These are phyloP conservation scores for Gulo gulo DNA, from an alignment of 2,113 vertebrate species.

Conservation along the genomic window DNA sequence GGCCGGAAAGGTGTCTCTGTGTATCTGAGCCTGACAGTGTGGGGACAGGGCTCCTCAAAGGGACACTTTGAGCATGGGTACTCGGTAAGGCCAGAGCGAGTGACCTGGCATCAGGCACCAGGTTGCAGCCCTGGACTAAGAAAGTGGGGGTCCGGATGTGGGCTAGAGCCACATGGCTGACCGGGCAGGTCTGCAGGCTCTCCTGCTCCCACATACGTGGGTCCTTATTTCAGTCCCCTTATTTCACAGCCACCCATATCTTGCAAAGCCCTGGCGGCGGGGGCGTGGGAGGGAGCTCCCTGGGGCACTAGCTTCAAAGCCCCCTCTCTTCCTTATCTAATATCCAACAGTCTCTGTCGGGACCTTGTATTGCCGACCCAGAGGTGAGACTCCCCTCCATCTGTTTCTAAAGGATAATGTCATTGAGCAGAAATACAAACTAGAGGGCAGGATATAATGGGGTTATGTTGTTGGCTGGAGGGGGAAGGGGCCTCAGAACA, in stretches of 20 bases:
- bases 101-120: neutral
- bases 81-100: neutral
- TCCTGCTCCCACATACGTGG: fast-evolving
- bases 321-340: neutral
- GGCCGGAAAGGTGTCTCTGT: neutral
- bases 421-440: neutral
- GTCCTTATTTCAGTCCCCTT: neutral
- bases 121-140: neutral
- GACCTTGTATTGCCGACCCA: neutral
- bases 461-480: neutral
- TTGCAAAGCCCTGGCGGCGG: neutral
- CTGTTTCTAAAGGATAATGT: neutral
- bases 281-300: neutral
- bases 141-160: neutral
- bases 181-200: neutral
- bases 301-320: neutral
- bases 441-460: neutral
- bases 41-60: neutral
- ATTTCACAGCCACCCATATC: neutral
- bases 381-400: neutral
- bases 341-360: neutral
- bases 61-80: neutral
- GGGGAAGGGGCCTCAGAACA: neutral
- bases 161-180: neutral
- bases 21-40: neutral